phyloP scores from a whole-genome alignment of 2,113 vertebrate genomes.

The Butastur rufipennis region DNA sequence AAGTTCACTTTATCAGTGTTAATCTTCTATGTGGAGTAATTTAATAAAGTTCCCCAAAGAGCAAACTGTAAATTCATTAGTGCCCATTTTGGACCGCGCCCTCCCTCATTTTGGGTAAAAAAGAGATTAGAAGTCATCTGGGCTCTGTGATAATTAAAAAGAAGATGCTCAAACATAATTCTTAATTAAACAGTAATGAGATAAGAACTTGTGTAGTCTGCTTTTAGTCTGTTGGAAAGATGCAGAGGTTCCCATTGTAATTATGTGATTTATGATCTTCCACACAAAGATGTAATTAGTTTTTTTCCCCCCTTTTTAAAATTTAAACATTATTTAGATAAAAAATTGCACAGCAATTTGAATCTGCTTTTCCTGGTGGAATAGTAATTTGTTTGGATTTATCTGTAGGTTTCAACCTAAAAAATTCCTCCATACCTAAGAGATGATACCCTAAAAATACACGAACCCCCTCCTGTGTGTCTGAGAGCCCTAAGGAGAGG shows the following conservation, averaged over 20 bases:
- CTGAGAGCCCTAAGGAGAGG: neutral
- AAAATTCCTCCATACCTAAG: neutral
- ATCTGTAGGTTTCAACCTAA: neutral
- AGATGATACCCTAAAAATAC: neutral
- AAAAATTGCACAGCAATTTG: neutral
- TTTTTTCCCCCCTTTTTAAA: neutral
- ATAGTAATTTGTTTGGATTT: neutral
- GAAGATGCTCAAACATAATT: conserved; percentile 85
- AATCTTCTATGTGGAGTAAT: conserved; percentile 52
- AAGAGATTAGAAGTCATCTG: conserved; percentile 78
- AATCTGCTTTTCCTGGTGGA: neutral
- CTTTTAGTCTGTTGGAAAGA: conserved; percentile 27
- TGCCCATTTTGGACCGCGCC: conserved; percentile 21
- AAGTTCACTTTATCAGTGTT: conserved; percentile 59
- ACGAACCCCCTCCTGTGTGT: no score
- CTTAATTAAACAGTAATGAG: conserved; percentile 92
- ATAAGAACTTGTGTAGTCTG: conserved; percentile 75
- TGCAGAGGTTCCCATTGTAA: conserved; percentile 72
- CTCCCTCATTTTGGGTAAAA: conserved; percentile 24
- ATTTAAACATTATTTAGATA: conserved; percentile 59
- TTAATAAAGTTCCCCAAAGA: conserved; percentile 68
- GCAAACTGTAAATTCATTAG: conserved; percentile 75
- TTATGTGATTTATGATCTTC: conserved; percentile 82
- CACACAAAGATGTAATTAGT: conserved; percentile 77
- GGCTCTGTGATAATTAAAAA: conserved; percentile 84